A percentile compares a stretch with the other conserved stretches of the same genome.
phyloP scores from a whole-genome alignment of 2,797 vertebrate genomes.

The Gymnocypris eckloni region DNA sequence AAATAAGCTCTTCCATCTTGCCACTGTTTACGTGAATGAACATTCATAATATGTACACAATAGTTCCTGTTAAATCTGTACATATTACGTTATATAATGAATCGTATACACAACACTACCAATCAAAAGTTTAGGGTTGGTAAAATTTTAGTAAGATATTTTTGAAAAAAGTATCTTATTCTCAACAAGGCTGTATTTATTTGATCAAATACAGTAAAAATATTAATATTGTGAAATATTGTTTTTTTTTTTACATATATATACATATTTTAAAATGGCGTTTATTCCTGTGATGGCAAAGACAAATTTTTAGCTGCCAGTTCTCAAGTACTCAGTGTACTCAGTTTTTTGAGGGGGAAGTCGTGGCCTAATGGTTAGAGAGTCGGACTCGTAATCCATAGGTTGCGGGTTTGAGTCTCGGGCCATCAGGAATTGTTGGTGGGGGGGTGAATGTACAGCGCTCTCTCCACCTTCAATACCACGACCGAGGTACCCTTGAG shows the following conservation, averaged over 20 bases:
- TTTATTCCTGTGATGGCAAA: background rate
- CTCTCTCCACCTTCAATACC: too few species aligned
- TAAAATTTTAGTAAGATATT: background rate
- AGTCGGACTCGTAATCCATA: too few species aligned
- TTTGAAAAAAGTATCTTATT: background rate
- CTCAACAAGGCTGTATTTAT: background rate
- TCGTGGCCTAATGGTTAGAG: too few species aligned
- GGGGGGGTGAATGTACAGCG: too few species aligned
- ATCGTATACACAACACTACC: background rate
- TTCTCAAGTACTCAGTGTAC: background rate
- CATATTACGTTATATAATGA: background rate
- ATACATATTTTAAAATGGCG: background rate
- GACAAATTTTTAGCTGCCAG: background rate
- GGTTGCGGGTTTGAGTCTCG: too few species aligned
- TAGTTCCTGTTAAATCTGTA: background rate
- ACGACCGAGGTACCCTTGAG: too few species aligned
- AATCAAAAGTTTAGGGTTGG: background rate
- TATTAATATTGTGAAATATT: background rate
- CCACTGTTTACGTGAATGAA: background rate
- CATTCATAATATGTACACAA: background rate
- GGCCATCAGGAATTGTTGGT: too few species aligned
- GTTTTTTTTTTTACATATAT: background rate
- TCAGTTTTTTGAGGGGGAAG: too few species aligned
- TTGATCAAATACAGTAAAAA: background rate
- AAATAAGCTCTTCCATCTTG: background rate